Evolutionary conservation across 1,140 invertebrate genomes (phyloP).

Genomic region (Polypedilum vanderplanki): DNA sequence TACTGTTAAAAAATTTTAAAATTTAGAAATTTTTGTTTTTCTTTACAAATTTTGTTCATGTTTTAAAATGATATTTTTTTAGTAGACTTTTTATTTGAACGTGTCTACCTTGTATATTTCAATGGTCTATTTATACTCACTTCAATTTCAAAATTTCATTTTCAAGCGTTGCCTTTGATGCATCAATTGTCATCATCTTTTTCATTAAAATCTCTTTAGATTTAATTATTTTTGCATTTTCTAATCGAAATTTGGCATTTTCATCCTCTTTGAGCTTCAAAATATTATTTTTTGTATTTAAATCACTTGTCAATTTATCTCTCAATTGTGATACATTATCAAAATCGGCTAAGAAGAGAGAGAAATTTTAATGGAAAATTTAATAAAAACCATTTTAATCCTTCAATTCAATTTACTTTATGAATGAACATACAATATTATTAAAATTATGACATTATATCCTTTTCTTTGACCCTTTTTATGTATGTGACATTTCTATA

Average conservation of each 20-base stretch:
- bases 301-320: slow-evolving; percentile 39
- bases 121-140: slow-evolving; percentile 31
- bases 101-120: no score
- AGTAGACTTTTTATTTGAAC: no score
- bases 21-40: no score
- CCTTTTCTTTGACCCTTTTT: not conserved
- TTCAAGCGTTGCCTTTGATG: slow-evolving; percentile 38
- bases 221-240: slow-evolving; percentile 40
- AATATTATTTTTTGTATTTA: slow-evolving; percentile 38
- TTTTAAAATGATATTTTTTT: no score
- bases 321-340: slow-evolving; percentile 40
- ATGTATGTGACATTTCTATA: not conserved
- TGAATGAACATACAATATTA: not conserved
- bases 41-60: no score
- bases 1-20: no score
- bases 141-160: slow-evolving; percentile 38
- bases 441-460: no score
- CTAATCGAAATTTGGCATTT: slow-evolving; percentile 38
- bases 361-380: slow-evolving; percentile 8
- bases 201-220: slow-evolving; percentile 36
- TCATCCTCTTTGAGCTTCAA: slow-evolving; percentile 38
- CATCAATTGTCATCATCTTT: slow-evolving; percentile 35
- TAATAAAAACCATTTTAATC: not conserved
- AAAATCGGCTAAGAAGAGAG: slow-evolving; percentile 35
- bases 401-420: not conserved